Evolutionary conservation across 2,113 vertebrate genomes (phyloP), one percentile per base, ranked within the genome.

Genomic region (Austrofundulus limnaeus): DNA sequence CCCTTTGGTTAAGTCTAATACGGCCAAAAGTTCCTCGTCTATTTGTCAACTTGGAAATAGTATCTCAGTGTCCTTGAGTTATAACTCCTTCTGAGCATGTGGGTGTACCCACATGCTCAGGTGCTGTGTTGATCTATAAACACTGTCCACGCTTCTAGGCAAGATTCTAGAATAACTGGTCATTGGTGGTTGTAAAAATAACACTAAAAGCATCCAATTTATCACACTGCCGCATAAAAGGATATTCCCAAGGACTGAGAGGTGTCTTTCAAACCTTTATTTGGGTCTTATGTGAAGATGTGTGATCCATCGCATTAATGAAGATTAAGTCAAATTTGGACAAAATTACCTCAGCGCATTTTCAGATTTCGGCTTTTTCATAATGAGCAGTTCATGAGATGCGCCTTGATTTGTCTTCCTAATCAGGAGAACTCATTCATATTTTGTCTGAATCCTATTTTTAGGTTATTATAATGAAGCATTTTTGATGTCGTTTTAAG

Each of bases 81-180:
- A n/a, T n/a, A n/a, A n/a, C n/a, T n/a, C n/a, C n/a, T n/a, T n/a
- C n/a, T n/a, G n/a, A n/a, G n/a, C n/a, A n/a, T n/a, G n/a, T n/a
- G n/a, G n/a, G n/a, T n/a, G n/a, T n/a, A 62, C 84, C 83, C 81
- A 77, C 84, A 76, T 72, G 21, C 48, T 55, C 54, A 83, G 85
- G 84, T 24, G 17, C 42, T 50, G 38, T 52, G 38, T 64, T 64
- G 49, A n/a, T 53, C n/a, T 8, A 45, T 53, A 31, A 64, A 61
- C 70, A 77, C 25, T 37, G 43, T 53, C 19, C 19, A 52, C 56
- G 38, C 51, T 52, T 23, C 74, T n/a, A n/a, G n/a, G 15, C 42
- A 62, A 52, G n/a, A 66, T 56, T 42, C 11, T 53, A 37, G 34
- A 37, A 34, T 34, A 10, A 41, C 20, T 49, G 52, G 11, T 51